Percentiles rank a stretch among this genome's conserved stretches.
These are phyloP conservation scores for Drosophila nigritarsus DNA, from an alignment of 2,888 invertebrate species.

Conservation along the genomic window DNA sequence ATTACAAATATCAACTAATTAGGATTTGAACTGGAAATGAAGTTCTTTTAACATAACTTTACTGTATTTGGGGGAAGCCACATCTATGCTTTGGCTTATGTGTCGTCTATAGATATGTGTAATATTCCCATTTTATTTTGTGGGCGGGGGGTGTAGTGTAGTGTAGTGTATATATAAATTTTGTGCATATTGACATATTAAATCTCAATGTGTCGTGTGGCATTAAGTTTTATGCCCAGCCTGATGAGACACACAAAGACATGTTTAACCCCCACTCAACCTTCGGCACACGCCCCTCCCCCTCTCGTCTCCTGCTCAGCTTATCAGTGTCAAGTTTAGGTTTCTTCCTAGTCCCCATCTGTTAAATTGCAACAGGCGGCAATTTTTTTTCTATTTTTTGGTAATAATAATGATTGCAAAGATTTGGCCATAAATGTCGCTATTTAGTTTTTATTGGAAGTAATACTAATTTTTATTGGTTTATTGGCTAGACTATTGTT, in stretches of 20 bases:
- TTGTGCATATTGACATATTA: conserved; percentile 83
- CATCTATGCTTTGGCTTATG: conserved; percentile 56
- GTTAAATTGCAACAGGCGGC: conserved; percentile 2
- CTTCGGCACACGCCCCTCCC: background rate
- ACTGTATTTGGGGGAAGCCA: conserved; percentile 50
- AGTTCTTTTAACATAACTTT: background rate
- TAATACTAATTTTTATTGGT: conserved; percentile 82
- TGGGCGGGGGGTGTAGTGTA: conserved; percentile 23
- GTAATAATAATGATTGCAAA: conserved; percentile 77
- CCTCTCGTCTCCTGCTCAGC: background rate
- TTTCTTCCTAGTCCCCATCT: conserved; percentile 25
- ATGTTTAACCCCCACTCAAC: conserved; percentile 10
- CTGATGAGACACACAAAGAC: conserved; percentile 34
- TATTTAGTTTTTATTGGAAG: conserved; percentile 83
- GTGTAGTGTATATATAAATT: conserved; percentile 71
- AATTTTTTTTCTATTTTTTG: conserved; percentile 1
- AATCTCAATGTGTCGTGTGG: conserved; percentile 83
- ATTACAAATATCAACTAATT: background rate
- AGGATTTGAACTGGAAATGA: too few species aligned
- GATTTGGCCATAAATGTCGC: conserved; percentile 83
- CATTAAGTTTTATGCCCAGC: conserved; percentile 74
- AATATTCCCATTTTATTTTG: conserved; percentile 24
- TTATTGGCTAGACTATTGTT: conserved; percentile 77
- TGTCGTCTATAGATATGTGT: conserved; percentile 33
- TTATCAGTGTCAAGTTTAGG: conserved; percentile 26